Base-by-base conservation (phyloP, 2,113 vertebrate genomes). In the Phaethornis superciliosus region DNA sequence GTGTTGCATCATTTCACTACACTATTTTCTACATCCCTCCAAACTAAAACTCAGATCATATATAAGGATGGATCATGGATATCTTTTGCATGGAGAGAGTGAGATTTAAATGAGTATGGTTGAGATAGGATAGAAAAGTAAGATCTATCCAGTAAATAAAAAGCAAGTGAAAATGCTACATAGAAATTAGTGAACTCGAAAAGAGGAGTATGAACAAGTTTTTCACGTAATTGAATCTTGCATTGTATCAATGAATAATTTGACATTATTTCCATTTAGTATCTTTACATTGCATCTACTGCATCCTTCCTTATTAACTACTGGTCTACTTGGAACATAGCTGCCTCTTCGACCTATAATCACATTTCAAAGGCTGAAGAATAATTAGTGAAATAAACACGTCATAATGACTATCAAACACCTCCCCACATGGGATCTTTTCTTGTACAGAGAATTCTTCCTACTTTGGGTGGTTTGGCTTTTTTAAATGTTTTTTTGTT, bases 311-410 rank as follows among this genome's bases (percentile, higher is more conserved):
- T 54, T 95, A 96, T 95, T 96, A 95, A 97, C 96, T 97, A 96
- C 85, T 92, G 47, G 32, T 96, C 75, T 95, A 12, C 94, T 96
- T 93, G 77, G 91, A 97, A 94, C 70, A 86, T 93, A 96, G 71
- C 90, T 95, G 81, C 52, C 88, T 92, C 90, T 97, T 94, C 97
- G 93, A 97, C 97, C 96, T 96, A 94, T 95, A 94, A 88, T 96
- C 92, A 95, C 89, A 96, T 97, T 98, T 97, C 84, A 93, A 97
- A 97, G 83, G 72, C 82, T 97, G 85, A 96, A 97, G 91, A 97
- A 97, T 96, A 97, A 96, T 98, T 97, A 96, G 91, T 94, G 91
- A 97, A 97, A 96, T 97, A 97, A 97, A 97, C 97, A 88, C 80
- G 89, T 96, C 80, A 93, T 96, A 95, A 96, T 96, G 90, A 94